Conservation (phyloP, 2,888 invertebrate species). For the Enchytraeus crypticus region DNA sequence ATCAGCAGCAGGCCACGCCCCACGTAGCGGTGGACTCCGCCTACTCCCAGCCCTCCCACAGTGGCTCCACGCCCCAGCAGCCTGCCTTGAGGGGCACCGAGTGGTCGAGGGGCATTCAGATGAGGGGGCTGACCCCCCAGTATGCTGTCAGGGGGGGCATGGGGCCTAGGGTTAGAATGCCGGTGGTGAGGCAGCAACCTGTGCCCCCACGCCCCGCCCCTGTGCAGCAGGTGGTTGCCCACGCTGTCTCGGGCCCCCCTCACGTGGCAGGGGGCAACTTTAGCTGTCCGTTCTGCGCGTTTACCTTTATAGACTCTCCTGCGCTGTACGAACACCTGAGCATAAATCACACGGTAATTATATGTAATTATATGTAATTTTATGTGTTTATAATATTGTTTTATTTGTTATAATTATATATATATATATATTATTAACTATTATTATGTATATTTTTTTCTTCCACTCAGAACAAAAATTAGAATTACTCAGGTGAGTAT, state of each 20-base stretch:
- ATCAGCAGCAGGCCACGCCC: not conserved
- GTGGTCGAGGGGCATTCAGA: not conserved
- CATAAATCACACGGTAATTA: constrained; percentile 5
- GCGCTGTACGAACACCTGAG: constrained; percentile 25
- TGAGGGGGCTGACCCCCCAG: not conserved
- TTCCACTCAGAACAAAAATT: too few relatives aligned
- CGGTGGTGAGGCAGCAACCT: not conserved
- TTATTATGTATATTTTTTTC: too few relatives aligned
- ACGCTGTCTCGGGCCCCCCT: not conserved
- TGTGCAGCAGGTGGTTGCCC: not conserved
- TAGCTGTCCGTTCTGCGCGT: constrained; percentile 25
- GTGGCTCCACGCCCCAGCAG: not conserved
- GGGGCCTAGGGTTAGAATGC: constrained; percentile 16
- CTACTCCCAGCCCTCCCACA: not conserved
- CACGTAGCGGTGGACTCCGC: not conserved
- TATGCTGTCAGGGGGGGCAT: not conserved
- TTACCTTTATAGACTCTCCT: constrained; percentile 24
- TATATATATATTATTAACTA: too few relatives aligned
- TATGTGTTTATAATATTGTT: not conserved
- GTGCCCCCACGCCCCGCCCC: not conserved
- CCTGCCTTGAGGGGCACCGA: not conserved
- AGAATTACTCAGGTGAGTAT: too few relatives aligned
- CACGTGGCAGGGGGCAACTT: constrained; percentile 4
- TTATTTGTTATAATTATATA: not conserved
- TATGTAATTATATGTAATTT: not conserved